Evolutionary conservation across 2,888 invertebrate species (phyloP).

Genomic region (Agonopterix alstromeriana): DNA sequence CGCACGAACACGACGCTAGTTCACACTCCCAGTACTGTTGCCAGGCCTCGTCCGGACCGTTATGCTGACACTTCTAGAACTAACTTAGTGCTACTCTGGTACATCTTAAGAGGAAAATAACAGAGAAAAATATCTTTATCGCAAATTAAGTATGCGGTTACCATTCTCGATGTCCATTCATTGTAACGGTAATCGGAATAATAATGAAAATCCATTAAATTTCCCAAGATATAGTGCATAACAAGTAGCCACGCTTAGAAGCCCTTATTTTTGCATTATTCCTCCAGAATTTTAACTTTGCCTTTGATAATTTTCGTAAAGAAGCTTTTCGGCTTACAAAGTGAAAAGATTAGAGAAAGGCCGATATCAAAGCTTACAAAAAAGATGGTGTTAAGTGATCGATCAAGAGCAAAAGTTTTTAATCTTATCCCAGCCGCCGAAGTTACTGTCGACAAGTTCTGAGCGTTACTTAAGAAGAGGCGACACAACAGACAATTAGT

Average conservation of each 20-base stretch:
- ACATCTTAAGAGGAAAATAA: too few species aligned
- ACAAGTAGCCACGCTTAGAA: slow-evolving; percentile 39
- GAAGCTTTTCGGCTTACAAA: slow-evolving; percentile 17
- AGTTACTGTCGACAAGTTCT: slow-evolving; percentile 55
- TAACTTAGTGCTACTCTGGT: too few species aligned
- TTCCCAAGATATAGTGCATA: slow-evolving; percentile 50
- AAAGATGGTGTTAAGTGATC: slow-evolving; percentile 57
- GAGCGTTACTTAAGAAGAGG: slow-evolving; percentile 50
- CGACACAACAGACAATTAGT: slow-evolving; percentile 74
- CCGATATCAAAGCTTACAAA: slow-evolving; percentile 50
- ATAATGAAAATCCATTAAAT: slow-evolving; percentile 62
- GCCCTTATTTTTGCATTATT: slow-evolving; percentile 19
- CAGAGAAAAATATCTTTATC: not conserved
- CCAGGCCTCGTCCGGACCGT: too few species aligned
- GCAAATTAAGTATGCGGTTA: slow-evolving; percentile 40
- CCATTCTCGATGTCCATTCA: slow-evolving; percentile 40
- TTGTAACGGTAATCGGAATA: slow-evolving; percentile 54
- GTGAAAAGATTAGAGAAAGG: slow-evolving; percentile 36
- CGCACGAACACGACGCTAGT: slow-evolving; percentile 25
- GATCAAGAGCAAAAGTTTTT: slow-evolving; percentile 66
- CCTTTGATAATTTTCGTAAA: slow-evolving; percentile 26
- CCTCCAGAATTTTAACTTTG: slow-evolving; percentile 27
- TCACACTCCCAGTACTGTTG: not conserved
- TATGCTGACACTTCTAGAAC: too few species aligned
- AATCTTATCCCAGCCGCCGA: slow-evolving; percentile 58